Conservation (phyloP, 2,113 vertebrate species). For the Craseonycteris thonglongyai region DNA sequence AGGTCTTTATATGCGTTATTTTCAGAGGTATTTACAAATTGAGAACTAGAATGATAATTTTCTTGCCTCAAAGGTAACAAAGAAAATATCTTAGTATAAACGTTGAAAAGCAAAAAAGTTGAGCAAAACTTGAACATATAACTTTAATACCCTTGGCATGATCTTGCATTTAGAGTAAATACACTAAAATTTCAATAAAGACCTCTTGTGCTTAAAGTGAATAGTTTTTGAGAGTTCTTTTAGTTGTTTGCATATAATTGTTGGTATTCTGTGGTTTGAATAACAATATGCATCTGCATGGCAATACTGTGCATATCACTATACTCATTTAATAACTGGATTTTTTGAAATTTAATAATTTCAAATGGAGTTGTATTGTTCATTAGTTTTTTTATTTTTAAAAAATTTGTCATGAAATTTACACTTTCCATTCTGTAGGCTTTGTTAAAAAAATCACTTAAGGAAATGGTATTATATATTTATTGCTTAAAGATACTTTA, state of each 20-base stretch:
- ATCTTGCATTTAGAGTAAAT: constrained; percentile 33
- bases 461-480: constrained; percentile 7
- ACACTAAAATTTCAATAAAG: constrained; percentile 14
- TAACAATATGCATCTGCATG: background rate
- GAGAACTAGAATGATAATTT: constrained; percentile 47
- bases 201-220: constrained; percentile 17
- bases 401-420: constrained; percentile 3
- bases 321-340: background rate
- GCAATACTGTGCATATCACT: background rate
- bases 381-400: constrained; percentile 3
- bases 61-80: constrained; percentile 5
- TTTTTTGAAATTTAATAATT: constrained; percentile 23
- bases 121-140: constrained; percentile 39
- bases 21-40: constrained; percentile 46
- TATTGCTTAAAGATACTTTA: constrained; percentile 21
- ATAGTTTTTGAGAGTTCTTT: constrained; percentile 11
- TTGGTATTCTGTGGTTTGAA: constrained; percentile 32
- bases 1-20: constrained; percentile 28
- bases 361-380: constrained; percentile 32
- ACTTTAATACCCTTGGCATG: constrained; percentile 37
- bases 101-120: constrained; percentile 41
- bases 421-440: constrained; percentile 4
- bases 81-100: constrained; percentile 42
- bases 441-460: constrained; percentile 24
- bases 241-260: background rate